phyloP scores from a whole-genome alignment of 30 jellyfish, hydroid and myxozoan genomes.

The Haliclystus octoradiatus region DNA sequence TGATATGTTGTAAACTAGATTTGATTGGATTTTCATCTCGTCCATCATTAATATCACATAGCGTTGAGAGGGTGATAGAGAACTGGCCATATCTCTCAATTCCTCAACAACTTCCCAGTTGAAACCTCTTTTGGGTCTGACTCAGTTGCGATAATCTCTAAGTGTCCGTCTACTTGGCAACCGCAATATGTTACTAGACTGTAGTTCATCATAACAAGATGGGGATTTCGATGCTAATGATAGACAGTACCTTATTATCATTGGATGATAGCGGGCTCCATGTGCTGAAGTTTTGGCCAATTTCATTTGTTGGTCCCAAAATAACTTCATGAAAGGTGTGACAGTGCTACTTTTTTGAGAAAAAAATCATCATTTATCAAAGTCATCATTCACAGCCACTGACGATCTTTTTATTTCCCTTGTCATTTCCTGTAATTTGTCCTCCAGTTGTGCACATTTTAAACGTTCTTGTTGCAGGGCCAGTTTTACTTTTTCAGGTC shows the following conservation, averaged over 20 bases:
- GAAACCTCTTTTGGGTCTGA: constrained; percentile 45
- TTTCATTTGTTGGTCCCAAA: constrained; percentile 72
- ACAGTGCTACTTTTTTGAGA: constrained; percentile 2
- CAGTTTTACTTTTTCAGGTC: constrained; percentile 13
- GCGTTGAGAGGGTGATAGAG: neutral
- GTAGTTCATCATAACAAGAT: constrained; percentile 23
- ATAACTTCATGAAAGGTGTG: constrained; percentile 14
- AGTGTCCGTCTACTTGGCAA: constrained; percentile 35
- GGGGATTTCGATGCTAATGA: constrained; percentile 26
- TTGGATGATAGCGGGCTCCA: constrained; percentile 63
- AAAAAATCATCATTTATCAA: constrained; percentile 2
- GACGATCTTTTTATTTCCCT: constrained; percentile 8
- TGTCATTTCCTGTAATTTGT: constrained; percentile 12
- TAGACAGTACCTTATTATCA: constrained; percentile 27
- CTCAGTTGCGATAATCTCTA: constrained; percentile 28
- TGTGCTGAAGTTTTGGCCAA: constrained; percentile 25
- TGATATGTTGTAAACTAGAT: neutral
- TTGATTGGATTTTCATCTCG: constrained; percentile 3
- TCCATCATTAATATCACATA: constrained; percentile 7
- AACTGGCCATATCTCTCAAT: constrained; percentile 1
- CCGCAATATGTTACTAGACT: constrained; percentile 11
- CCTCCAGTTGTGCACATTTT: constrained; percentile 30
- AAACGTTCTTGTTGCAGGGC: constrained; percentile 5
- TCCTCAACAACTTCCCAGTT: constrained; percentile 11
- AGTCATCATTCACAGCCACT: constrained; percentile 12